These are phyloP conservation scores for Tetrax tetrax DNA, from an alignment of 2,113 vertebrate genomes.

Conservation along the genomic window DNA sequence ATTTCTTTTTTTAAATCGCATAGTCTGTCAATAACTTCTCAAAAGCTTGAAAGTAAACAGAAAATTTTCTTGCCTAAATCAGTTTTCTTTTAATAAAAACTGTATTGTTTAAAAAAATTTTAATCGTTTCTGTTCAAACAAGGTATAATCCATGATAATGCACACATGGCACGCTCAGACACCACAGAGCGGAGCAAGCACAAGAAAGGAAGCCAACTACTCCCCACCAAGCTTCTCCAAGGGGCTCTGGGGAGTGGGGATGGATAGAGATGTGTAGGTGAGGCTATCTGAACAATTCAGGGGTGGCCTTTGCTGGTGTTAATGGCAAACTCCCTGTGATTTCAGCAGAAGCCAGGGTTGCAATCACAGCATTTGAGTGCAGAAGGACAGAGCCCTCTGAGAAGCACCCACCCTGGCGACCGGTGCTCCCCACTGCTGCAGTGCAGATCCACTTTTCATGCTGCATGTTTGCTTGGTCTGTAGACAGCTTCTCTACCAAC, in stretches of 20 bases:
- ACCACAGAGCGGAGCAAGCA: not conserved
- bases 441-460: not conserved
- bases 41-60: conserved; percentile 32
- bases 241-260: not conserved
- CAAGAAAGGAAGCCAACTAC: not conserved
- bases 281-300: not conserved
- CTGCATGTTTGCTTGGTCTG: not conserved
- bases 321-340: not conserved
- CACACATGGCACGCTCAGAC: not conserved
- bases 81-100: conserved; percentile 6
- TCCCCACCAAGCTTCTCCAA: not conserved
- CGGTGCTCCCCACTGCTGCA: not conserved
- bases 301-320: not conserved
- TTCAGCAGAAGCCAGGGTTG: not conserved
- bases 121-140: not conserved
- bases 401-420: not conserved
- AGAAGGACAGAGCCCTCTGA: not conserved
- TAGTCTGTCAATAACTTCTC: conserved; percentile 31
- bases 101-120: not conserved
- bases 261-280: not conserved
- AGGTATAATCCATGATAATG: not conserved
- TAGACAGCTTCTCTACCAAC: not conserved
- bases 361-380: not conserved
- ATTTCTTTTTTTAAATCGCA: conserved; percentile 39
- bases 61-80: not conserved